Percentiles rank a stretch among this genome's conserved stretches.
phyloP scores from a whole-genome alignment of 2,113 vertebrate species.

The Rutilus rutilus region DNA sequence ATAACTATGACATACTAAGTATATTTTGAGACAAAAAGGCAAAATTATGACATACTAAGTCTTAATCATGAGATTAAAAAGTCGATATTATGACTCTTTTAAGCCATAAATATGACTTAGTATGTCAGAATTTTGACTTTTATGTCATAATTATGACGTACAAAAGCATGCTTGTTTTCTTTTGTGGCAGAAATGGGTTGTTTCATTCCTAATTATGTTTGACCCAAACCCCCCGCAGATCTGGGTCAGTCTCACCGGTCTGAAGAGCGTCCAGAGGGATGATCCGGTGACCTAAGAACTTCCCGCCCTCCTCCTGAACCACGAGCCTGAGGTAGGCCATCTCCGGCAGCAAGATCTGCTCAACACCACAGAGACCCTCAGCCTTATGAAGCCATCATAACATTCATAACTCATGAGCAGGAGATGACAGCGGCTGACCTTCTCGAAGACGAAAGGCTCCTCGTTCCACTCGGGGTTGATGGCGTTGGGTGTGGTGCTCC shows the following conservation, averaged over 20 bases:
- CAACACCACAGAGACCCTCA: constrained; percentile 25
- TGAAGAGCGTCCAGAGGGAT: constrained; percentile 89
- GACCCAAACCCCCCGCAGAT: too few relatives aligned
- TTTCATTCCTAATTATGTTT: too few relatives aligned
- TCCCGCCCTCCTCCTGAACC: constrained; percentile 91
- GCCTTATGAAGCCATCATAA: not conserved
- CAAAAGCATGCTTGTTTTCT: too few relatives aligned
- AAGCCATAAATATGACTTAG: too few relatives aligned
- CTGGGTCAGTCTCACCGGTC: constrained; percentile 77
- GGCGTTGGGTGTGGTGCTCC: constrained; percentile 84
- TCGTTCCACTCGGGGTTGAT: constrained; percentile 98
- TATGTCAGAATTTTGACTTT: too few relatives aligned
- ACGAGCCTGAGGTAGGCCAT: constrained; percentile 88
- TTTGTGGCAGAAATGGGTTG: too few relatives aligned
- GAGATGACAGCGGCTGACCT: constrained; percentile 74
- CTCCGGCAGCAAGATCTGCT: constrained; percentile 92
- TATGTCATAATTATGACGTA: too few relatives aligned
- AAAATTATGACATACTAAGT: too few relatives aligned
- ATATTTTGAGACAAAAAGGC: too few relatives aligned
- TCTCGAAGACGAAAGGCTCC: constrained; percentile 95
- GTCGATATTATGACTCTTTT: too few relatives aligned
- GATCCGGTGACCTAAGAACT: constrained; percentile 94
- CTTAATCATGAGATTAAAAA: too few relatives aligned
- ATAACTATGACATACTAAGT: too few relatives aligned
- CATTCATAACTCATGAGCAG: not conserved